These are phyloP conservation scores for Trididemnum clinides DNA, from an alignment of 23 tunicate genomes.

Conservation along the genomic window DNA sequence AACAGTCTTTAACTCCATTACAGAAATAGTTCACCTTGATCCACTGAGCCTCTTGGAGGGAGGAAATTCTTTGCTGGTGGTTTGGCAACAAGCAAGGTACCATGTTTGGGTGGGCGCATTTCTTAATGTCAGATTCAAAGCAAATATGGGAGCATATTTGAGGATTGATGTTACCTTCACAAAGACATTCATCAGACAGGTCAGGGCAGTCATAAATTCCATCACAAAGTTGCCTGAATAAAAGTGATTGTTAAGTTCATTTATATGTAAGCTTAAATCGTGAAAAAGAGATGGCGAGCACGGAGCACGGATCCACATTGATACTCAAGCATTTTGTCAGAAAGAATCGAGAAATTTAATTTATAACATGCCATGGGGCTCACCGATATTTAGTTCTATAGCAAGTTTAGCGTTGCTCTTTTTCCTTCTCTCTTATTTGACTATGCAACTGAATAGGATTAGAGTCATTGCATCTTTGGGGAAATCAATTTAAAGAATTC, in stretches of 20 bases:
- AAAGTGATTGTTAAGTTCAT: too few species aligned
- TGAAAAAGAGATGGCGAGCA: too few species aligned
- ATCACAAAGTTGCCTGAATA: constrained; percentile 79
- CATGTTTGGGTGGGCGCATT: constrained; percentile 29
- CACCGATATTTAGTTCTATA: background rate
- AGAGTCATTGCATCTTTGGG: too few species aligned
- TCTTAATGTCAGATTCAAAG: background rate
- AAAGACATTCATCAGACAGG: constrained; percentile 82
- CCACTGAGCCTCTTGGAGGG: constrained; percentile 28
- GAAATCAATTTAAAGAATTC: too few species aligned
- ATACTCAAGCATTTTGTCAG: too few species aligned
- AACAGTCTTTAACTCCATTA: constrained; percentile 64
- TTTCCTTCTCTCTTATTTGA: too few species aligned
- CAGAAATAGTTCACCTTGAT: constrained; percentile 37
- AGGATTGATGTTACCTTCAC: constrained; percentile 39
- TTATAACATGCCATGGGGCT: too few species aligned
- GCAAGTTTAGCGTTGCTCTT: too few species aligned
- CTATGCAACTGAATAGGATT: too few species aligned
- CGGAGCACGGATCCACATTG: too few species aligned
- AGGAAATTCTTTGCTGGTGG: background rate
- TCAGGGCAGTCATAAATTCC: constrained; percentile 80
- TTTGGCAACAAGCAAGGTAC: constrained; percentile 56
- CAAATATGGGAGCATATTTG: constrained; percentile 37
- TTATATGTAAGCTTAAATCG: too few species aligned
- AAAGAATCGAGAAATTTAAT: too few species aligned